These are phyloP conservation scores for Haliaeetus leucogaster DNA, from an alignment of 2,113 vertebrate genomes.

Conservation along the genomic window DNA sequence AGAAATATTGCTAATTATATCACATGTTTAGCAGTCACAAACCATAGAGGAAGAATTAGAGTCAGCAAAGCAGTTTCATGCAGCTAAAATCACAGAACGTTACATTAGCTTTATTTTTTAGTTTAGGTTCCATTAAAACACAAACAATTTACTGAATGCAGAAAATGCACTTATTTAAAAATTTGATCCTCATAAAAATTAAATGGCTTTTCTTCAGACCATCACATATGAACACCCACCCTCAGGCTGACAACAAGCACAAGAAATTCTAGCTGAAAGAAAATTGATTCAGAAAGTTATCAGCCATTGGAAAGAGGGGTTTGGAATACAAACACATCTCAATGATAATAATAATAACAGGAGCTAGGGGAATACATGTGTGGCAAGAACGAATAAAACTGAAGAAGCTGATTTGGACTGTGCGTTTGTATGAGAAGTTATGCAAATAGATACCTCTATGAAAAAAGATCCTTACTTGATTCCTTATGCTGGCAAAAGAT, in stretches of 20 bases:
- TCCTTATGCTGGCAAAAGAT: not conserved
- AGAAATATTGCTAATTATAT: not conserved
- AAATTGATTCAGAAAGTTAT: conserved; percentile 44
- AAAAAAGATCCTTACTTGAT: not conserved
- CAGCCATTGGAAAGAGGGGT: not conserved
- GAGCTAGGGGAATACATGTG: not conserved
- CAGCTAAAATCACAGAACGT: not conserved
- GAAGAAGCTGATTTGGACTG: not conserved
- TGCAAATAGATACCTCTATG: not conserved
- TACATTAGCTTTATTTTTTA: not conserved
- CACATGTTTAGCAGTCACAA: not conserved
- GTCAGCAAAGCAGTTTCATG: not conserved
- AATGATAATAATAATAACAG: not conserved
- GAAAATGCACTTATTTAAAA: conserved; percentile 4
- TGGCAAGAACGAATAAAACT: not conserved
- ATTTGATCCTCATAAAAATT: conserved; percentile 9
- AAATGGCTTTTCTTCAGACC: conserved; percentile 18
- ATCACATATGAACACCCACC: not conserved
- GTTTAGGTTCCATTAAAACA: not conserved
- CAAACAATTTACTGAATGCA: not conserved
- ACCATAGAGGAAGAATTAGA: not conserved
- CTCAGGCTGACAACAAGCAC: not conserved
- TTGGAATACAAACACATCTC: conserved; percentile 42
- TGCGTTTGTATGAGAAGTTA: not conserved
- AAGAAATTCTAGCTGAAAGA: not conserved